A percentile compares a stretch with the other conserved stretches of the same genome.
Conservation (phyloP, 1,140 invertebrate genomes). For the Ceratosolen fusciceps region DNA sequence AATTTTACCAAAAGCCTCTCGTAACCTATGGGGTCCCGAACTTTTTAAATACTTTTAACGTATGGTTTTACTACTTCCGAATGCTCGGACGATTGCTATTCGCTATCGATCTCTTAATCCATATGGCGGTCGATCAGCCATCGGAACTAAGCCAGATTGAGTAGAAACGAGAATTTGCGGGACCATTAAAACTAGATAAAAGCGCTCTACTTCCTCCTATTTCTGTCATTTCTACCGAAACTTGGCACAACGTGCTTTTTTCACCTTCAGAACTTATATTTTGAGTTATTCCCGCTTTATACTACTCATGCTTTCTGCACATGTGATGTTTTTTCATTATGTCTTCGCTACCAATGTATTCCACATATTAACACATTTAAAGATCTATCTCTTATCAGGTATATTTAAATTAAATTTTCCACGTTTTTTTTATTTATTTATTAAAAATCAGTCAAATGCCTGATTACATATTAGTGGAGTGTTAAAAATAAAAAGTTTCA, state of each 20-base stretch:
- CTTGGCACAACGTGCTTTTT: conserved; percentile 38
- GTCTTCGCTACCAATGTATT: too few relatives aligned
- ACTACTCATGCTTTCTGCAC: background rate
- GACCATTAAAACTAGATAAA: conserved; percentile 40
- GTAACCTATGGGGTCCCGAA: background rate
- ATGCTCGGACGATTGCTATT: conserved; percentile 50
- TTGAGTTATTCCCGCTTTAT: background rate
- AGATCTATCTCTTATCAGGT: too few relatives aligned
- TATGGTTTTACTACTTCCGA: conserved; percentile 55
- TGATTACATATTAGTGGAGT: too few relatives aligned
- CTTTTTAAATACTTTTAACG: conserved; percentile 49
- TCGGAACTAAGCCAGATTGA: conserved; percentile 54
- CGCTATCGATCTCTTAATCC: conserved; percentile 60
- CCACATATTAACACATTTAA: too few relatives aligned
- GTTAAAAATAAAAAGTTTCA: too few relatives aligned
- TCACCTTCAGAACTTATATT: conserved; percentile 4
- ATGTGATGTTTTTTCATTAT: too few relatives aligned
- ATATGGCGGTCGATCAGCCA: conserved; percentile 48
- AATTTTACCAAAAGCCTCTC: background rate
- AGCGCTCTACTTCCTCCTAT: conserved; percentile 30
- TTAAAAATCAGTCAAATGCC: too few relatives aligned
- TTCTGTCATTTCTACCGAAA: background rate
- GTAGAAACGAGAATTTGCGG: conserved; percentile 50
- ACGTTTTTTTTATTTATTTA: too few relatives aligned
- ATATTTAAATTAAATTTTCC: too few relatives aligned